phyloP scores from a whole-genome alignment of 2,797 vertebrate genomes.

The Mycteria americana region DNA sequence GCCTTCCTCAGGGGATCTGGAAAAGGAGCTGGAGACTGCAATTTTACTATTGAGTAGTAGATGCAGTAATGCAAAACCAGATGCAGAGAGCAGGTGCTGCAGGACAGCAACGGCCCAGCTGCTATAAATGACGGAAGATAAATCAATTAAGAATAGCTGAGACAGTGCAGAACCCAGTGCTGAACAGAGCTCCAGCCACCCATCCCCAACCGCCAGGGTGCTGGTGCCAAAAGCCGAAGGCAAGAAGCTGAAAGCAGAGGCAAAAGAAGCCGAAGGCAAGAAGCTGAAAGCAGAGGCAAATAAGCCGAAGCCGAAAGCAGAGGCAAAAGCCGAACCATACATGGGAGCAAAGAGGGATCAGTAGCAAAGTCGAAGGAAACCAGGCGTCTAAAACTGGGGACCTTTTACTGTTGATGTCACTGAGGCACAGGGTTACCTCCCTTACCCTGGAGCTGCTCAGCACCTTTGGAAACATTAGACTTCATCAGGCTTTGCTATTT shows the following conservation, averaged over 20 bases:
- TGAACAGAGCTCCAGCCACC: not conserved
- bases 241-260: not conserved
- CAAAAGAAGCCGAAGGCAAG: not conserved
- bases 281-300: too few relatives aligned
- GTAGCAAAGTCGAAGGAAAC: not conserved
- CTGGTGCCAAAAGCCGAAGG: not conserved
- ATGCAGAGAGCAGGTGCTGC: not conserved
- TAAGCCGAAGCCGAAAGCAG: too few relatives aligned
- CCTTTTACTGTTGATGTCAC: rapidly evolving
- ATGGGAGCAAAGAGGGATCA: not conserved
- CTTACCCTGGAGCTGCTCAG: not conserved
- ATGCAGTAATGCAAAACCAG: not conserved
- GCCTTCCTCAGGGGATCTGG: not conserved
- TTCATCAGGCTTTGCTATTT: not conserved
- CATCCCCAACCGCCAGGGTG: not conserved
- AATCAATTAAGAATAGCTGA: not conserved
- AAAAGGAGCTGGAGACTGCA: not conserved
- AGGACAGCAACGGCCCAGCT: not conserved
- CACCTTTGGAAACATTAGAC: not conserved
- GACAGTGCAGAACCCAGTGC: not conserved
- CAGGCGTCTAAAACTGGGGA: rapidly evolving
- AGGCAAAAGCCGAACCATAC: not conserved
- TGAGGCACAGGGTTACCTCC: not conserved
- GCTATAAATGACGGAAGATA: not conserved
- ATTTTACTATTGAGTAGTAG: not conserved